Evolutionary conservation across 1,140 invertebrate genomes (phyloP).

Genomic region (Drosophila kohkoa): DNA sequence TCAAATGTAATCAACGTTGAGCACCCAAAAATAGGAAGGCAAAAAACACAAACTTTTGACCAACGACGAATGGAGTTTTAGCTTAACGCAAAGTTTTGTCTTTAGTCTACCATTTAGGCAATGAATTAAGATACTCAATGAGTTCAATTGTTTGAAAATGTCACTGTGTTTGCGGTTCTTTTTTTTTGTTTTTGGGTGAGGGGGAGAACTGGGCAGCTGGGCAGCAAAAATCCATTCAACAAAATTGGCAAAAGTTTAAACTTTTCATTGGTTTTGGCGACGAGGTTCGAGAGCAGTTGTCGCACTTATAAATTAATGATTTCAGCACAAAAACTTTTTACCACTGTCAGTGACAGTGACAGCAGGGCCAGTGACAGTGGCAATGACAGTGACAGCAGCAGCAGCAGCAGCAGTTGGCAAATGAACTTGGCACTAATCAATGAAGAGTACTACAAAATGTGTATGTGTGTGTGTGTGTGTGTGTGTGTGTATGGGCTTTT

Average conservation of each 20-base stretch:
- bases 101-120: constrained; percentile 67
- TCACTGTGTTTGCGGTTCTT: constrained; percentile 30
- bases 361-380: constrained; percentile 18
- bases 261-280: constrained; percentile 60
- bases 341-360: constrained; percentile 23
- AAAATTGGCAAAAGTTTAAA: constrained; percentile 75
- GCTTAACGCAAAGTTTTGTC: constrained; percentile 60
- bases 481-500: constrained; percentile 1
- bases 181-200: too few species aligned
- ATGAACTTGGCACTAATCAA: constrained; percentile 50
- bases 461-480: too few species aligned
- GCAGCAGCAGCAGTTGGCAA: constrained; percentile 27
- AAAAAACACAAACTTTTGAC: constrained; percentile 7
- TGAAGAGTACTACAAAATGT: constrained; percentile 30
- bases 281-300: constrained; percentile 28
- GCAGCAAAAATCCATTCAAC: constrained; percentile 61
- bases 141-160: constrained; percentile 78
- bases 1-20: constrained; percentile 76
- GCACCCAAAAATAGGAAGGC: neutral
- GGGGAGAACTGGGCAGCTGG: neutral
- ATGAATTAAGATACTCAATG: constrained; percentile 78
- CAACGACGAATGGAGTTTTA: neutral
- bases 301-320: constrained; percentile 73
- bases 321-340: constrained; percentile 37
- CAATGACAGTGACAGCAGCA: constrained; percentile 10